phyloP scores from a whole-genome alignment of 1,140 invertebrate species.

The Pteromalus puparum region DNA sequence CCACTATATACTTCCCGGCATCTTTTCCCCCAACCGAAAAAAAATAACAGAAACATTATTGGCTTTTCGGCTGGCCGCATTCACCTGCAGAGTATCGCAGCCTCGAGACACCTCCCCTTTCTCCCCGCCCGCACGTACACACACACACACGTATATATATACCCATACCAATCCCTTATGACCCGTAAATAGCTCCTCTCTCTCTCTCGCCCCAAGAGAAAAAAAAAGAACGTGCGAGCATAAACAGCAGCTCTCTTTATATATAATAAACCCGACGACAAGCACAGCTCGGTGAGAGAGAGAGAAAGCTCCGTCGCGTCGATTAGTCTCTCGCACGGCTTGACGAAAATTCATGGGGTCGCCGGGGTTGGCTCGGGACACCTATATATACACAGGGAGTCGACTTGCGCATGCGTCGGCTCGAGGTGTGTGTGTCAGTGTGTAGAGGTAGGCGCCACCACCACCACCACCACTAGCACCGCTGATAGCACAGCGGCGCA shows the following conservation, averaged over 20 bases:
- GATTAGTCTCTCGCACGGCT: neutral
- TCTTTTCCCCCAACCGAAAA: neutral
- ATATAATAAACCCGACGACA: neutral
- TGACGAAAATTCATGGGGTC: slow-evolving; percentile 3
- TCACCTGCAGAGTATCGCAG: neutral
- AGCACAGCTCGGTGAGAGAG: neutral
- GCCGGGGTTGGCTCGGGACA: neutral
- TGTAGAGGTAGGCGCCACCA: neutral
- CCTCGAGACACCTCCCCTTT: neutral
- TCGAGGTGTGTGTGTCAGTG: neutral
- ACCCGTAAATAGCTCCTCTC: neutral
- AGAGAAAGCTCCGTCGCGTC: neutral
- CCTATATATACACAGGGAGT: neutral
- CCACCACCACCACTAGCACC: neutral
- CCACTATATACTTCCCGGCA: too few relatives aligned
- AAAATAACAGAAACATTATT: neutral
- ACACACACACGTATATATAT: neutral
- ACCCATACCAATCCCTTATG: neutral
- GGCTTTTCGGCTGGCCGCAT: neutral
- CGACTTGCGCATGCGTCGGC: neutral
- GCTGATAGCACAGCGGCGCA: neutral
- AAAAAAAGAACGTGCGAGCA: neutral
- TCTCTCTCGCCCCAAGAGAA: neutral
- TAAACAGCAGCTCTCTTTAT: neutral
- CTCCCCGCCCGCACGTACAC: neutral